phyloP scores from a whole-genome alignment of 2,797 vertebrate genomes.

The Okamejei kenojei region DNA sequence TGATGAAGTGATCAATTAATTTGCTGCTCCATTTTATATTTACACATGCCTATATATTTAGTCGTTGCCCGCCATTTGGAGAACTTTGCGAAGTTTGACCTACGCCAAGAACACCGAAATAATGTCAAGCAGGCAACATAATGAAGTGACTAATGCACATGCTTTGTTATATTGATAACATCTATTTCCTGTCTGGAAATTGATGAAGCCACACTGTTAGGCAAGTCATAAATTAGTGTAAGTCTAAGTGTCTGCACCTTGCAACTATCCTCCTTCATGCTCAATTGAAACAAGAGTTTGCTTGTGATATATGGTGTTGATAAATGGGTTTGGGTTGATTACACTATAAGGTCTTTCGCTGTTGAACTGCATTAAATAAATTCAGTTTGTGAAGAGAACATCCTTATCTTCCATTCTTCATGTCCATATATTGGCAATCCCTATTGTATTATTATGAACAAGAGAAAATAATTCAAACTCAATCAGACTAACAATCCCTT shows the following conservation, averaged over 20 bases:
- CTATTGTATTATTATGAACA: not conserved
- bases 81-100: not conserved
- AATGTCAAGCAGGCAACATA: not conserved
- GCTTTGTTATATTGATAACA: not conserved
- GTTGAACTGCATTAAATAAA: not conserved
- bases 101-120: not conserved
- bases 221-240: not conserved
- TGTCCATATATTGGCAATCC: not conserved
- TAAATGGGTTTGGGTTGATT: not conserved
- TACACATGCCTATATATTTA: not conserved
- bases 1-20: not conserved
- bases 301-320: not conserved
- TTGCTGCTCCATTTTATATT: not conserved
- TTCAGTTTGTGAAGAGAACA: not conserved
- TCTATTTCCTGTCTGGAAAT: constrained; percentile 19
- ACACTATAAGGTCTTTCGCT: not conserved
- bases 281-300: not conserved
- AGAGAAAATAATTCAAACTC: not conserved
- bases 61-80: not conserved
- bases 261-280: no score
- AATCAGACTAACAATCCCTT: not conserved
- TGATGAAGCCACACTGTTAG: not conserved
- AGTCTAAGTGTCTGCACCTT: not conserved
- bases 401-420: not conserved
- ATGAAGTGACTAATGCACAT: not conserved